Evolutionary conservation across 2,113 vertebrate species (phyloP), one percentile per base, ranked within the genome.

Genomic region (Antidorcas marsupialis): DNA sequence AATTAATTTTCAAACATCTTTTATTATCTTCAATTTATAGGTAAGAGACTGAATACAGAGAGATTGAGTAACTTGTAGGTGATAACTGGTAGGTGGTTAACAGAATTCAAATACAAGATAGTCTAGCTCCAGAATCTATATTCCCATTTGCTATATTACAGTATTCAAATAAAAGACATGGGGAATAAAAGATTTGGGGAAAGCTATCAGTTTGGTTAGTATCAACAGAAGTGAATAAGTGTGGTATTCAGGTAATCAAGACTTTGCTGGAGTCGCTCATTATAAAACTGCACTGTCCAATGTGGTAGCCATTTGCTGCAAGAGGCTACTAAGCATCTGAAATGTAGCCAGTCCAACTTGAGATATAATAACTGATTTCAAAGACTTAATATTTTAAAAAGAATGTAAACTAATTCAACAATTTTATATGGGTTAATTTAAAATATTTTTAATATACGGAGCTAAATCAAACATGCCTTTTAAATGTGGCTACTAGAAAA

Each of bases 391-490:
- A 87, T 81, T 94, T 27, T 67, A 83, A 81, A 76, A 89, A 76
- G 59, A 81, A 97, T 53, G 17, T 59, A 96, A 96, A 84, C 6
- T 21, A 94, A 95, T 71, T 93, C 64, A 97, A 62, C 23, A 79
- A 94, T 87, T 87, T 84, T 57, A 62, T 33, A 95, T 27, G 45
- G 13, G 62, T 86, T 84, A 95, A 43, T 87, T 53, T 62, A 81
- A 71, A 95, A 88, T 89, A 93, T 67, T 59, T 86, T 92, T 12
- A 76, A 95, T 78, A 93, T 17, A 89, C 0, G 30, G 27, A 23
- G 39, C 45, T 92, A 89, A 91, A 87, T 93, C 55, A 94, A 89
- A 89, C 92, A 53, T 43, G 50, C 47, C 57, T 83, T 93, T 67
- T 47, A 50, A 92, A 88, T 89, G 47, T 74, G 39, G 45, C 39